Percentiles rank a stretch among this genome's conserved stretches.
Conservation (phyloP, 1,140 invertebrate species). For the Hydropsyche tenuis region DNA sequence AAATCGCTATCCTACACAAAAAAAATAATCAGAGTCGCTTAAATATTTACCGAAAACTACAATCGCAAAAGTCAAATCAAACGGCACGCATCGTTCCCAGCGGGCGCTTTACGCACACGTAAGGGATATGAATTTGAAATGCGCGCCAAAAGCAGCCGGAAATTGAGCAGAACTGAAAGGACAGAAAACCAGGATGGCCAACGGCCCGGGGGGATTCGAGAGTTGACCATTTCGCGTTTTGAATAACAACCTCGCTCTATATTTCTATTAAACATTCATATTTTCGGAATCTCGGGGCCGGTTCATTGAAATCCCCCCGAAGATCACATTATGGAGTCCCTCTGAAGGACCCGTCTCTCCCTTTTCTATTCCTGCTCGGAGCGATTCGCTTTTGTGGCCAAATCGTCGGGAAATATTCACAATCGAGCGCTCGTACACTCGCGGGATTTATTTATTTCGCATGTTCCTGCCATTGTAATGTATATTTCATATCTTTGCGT, state of each 20-base stretch:
- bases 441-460: background rate
- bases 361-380: background rate
- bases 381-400: slow-evolving; percentile 1
- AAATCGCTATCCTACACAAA: background rate
- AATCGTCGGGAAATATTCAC: slow-evolving; percentile 12
- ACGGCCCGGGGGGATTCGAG: background rate
- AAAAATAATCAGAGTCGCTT: background rate
- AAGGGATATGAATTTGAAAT: slow-evolving; percentile 45
- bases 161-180: slow-evolving; percentile 42
- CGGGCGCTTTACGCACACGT: slow-evolving; percentile 11
- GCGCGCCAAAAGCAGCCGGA: slow-evolving; percentile 44
- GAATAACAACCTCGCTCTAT: slow-evolving; percentile 23
- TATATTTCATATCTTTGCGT: background rate
- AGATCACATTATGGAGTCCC: slow-evolving; percentile 19
- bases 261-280: slow-evolving; percentile 24
- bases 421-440: background rate
- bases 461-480: background rate
- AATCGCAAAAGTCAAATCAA: slow-evolving; percentile 23
- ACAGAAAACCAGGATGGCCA: background rate
- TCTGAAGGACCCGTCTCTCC: background rate
- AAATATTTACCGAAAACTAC: background rate
- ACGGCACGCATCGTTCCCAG: slow-evolving; percentile 25
- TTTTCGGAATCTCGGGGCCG: slow-evolving; percentile 1
- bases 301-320: slow-evolving; percentile 7
- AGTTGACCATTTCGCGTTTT: slow-evolving; percentile 36